Evolutionary conservation across 2,113 vertebrate species (phyloP), one percentile per base, ranked within the genome.

Genomic region (Callospermophilus lateralis): DNA sequence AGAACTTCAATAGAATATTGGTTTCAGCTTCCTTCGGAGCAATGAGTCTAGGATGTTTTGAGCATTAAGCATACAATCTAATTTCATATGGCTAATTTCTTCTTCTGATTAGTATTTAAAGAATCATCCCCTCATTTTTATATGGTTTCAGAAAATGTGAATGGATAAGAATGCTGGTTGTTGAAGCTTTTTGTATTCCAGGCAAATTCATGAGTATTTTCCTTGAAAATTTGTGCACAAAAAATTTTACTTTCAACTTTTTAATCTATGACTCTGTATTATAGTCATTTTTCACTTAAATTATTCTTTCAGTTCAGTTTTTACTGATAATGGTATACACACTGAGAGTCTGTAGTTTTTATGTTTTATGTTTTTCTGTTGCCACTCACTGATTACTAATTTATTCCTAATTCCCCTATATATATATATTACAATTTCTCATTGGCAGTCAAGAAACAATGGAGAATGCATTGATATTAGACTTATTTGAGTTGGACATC

Each of bases 171-270:
- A 86, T 53, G 16, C 37, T 95, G 22, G 39, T 42, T 84, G 3
- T 3, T 77, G 6, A 86, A 87, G 8, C 4, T 72, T 84, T n/a
- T 95, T 95, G 13, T 72, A 65, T 90, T 91, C 13, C 45, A 28
- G 22, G 72, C 80, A 53, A 28, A 6, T 70, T 85, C 16, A 32
- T 78, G 28, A 72, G 17, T 90, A 13, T 67, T 74, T 91, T 68
- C 5, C 9, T 80, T 81, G 83, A 78, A 34, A 24, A 13, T 30
- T 79, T 48, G 1, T 70, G 34, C 28, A 76, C 32, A 39, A 17
- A 93, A 93, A 93, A n/a, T 10, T 90, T 10, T 90, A n/a, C 81
- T 84, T 89, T 4, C 22, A 80, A 11, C 20, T 77, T 87, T 95
- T 96, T 94, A 76, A 84, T 39, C 24, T 94, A 79, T 91, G 24